phyloP scores from a whole-genome alignment of 2,888 invertebrate genomes.

The Thera britannica region DNA sequence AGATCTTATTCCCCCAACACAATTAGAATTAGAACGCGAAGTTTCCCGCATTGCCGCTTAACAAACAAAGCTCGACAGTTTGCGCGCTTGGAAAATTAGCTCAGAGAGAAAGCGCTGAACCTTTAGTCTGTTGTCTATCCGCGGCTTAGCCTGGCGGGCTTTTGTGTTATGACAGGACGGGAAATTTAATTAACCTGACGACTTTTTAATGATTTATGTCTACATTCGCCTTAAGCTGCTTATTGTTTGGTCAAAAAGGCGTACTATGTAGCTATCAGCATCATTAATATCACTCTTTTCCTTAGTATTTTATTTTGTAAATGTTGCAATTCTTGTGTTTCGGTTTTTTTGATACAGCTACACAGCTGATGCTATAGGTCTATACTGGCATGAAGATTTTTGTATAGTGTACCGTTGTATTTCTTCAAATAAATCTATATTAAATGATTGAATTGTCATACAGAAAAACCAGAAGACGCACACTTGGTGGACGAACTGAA shows the following conservation, averaged over 20 bases:
- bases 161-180: conserved; percentile 32
- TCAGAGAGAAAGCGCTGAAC: conserved; percentile 37
- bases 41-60: conserved; percentile 43
- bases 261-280: background rate
- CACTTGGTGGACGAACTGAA: conserved; percentile 92
- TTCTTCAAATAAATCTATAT: background rate
- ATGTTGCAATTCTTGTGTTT: no score
- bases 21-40: conserved; percentile 39
- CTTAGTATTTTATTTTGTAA: no score
- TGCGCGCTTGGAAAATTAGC: conserved; percentile 33
- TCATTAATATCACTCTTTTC: no score
- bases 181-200: conserved; percentile 37
- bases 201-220: conserved; percentile 19
- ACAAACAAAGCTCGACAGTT: conserved; percentile 52
- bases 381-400: no score
- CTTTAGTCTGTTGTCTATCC: conserved; percentile 35
- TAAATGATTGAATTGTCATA: background rate
- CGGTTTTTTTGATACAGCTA: no score
- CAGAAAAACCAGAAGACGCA: conserved; percentile 75
- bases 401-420: no score
- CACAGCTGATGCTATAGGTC: no score
- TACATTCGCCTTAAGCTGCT: conserved; percentile 10
- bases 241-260: background rate
- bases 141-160: conserved; percentile 36
- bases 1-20: no score